These are phyloP conservation scores for Marisa cornuarietis DNA, from an alignment of 1,140 invertebrate genomes.

Conservation along the genomic window DNA sequence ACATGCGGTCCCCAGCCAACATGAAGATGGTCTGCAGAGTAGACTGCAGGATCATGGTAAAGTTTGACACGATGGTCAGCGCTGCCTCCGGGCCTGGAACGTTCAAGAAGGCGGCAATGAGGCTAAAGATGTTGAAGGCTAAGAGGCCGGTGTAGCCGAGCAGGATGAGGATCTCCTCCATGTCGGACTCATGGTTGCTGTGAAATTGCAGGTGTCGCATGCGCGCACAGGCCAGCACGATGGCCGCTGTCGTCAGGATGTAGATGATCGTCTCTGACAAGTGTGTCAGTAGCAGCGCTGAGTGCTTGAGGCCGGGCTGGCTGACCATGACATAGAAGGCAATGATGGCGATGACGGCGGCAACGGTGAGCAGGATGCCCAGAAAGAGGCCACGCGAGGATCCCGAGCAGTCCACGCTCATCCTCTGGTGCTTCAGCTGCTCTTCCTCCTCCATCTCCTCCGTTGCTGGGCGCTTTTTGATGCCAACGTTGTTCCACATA, in stretches of 20 bases:
- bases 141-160: constrained; percentile 93
- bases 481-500: constrained; percentile 74
- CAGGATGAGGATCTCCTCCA: constrained; percentile 86
- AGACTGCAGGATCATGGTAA: constrained; percentile 82
- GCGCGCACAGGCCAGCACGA: constrained; percentile 68
- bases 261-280: constrained; percentile 48
- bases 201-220: constrained; percentile 87
- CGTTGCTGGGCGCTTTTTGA: constrained; percentile 11
- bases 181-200: constrained; percentile 16
- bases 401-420: constrained; percentile 75
- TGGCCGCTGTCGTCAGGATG: constrained; percentile 37
- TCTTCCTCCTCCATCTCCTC: constrained; percentile 28
- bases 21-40: constrained; percentile 57
- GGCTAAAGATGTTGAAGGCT: constrained; percentile 90
- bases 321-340: constrained; percentile 82
- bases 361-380: constrained; percentile 83
- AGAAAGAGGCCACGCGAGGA: constrained; percentile 90
- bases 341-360: constrained; percentile 93
- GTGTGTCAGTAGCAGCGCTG: constrained; percentile 33
- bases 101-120: constrained; percentile 84
- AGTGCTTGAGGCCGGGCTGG: constrained; percentile 4
- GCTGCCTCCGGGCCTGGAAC: constrained; percentile 59
- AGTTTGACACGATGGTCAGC: constrained; percentile 44
- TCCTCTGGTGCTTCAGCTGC: constrained; percentile 19
- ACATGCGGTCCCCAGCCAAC: constrained; percentile 70